Evolutionary conservation across 2,113 vertebrate genomes (phyloP).

Genomic region (Perca flavescens): DNA sequence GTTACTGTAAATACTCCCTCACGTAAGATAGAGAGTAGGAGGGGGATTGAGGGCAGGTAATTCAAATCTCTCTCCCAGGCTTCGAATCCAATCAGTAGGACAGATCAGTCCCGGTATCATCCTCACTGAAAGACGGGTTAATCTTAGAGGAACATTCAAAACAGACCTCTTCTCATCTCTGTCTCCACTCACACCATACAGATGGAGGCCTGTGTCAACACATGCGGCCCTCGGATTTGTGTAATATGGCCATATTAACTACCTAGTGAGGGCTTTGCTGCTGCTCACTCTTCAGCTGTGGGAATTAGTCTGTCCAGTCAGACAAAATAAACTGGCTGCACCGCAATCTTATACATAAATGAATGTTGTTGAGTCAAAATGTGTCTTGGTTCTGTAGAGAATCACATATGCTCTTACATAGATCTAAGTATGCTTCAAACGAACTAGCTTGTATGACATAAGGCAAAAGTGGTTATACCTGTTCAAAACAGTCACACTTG

Average conservation of each 20-base stretch:
- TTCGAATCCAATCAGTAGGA: constrained; percentile 79
- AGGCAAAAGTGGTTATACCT: neutral
- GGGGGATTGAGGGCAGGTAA: constrained; percentile 69
- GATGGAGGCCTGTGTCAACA: constrained; percentile 66
- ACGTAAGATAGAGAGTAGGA: constrained; percentile 46
- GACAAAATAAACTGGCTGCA: neutral
- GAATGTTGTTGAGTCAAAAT: neutral
- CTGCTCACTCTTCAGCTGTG: neutral
- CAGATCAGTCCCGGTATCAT: constrained; percentile 76
- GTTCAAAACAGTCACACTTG: neutral
- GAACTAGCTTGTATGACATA: neutral
- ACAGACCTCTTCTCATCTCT: constrained; percentile 72
- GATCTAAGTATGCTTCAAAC: neutral
- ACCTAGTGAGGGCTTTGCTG: constrained; percentile 6
- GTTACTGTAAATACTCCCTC: constrained; percentile 80
- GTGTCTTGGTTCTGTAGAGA: neutral
- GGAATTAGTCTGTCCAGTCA: neutral
- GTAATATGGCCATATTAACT: constrained; percentile 28
- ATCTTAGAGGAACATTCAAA: constrained; percentile 79
- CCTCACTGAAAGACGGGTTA: constrained; percentile 74
- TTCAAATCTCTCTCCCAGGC: constrained; percentile 74
- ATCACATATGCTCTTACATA: neutral
- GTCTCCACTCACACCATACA: constrained; percentile 46
- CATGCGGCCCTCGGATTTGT: constrained; percentile 48
- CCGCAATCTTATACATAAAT: neutral